phyloP scores from a whole-genome alignment of 1,140 invertebrate species.

The Rhagoletis pomonella region DNA sequence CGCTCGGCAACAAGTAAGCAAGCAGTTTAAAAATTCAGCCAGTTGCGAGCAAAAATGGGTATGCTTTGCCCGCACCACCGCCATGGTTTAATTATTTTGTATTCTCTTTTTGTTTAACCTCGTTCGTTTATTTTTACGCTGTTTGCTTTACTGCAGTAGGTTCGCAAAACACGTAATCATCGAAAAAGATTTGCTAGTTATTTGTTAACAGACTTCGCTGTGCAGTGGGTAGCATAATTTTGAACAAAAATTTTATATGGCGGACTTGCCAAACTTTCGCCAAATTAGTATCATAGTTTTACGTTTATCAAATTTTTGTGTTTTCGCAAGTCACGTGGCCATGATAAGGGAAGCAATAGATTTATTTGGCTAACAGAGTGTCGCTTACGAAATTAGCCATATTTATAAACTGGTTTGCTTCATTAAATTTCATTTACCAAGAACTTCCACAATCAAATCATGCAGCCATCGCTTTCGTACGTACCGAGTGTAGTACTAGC shows the following conservation, averaged over 20 bases:
- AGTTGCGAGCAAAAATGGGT: neutral
- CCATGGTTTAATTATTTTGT: constrained; percentile 11
- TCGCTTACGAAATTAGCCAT: neutral
- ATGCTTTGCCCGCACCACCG: neutral
- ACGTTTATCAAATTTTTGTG: neutral
- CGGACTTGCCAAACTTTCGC: neutral
- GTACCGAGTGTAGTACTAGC: too few species aligned
- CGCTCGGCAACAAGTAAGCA: constrained; percentile 22
- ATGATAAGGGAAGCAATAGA: neutral
- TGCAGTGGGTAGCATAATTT: neutral
- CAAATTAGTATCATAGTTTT: neutral
- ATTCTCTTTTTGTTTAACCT: constrained; percentile 45
- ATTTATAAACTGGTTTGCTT: neutral
- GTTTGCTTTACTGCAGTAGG: neutral
- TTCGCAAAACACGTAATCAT: constrained; percentile 36
- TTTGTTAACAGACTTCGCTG: neutral
- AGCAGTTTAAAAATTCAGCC: neutral
- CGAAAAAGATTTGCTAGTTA: neutral
- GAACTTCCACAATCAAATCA: too few species aligned
- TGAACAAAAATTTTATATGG: neutral
- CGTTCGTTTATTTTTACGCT: neutral
- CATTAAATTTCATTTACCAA: too few species aligned
- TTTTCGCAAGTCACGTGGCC: neutral
- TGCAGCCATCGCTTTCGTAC: too few species aligned
- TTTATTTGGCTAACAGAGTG: neutral